Base-by-base conservation (phyloP, 1,140 invertebrate species). In the Muscidifurax raptorellus region DNA sequence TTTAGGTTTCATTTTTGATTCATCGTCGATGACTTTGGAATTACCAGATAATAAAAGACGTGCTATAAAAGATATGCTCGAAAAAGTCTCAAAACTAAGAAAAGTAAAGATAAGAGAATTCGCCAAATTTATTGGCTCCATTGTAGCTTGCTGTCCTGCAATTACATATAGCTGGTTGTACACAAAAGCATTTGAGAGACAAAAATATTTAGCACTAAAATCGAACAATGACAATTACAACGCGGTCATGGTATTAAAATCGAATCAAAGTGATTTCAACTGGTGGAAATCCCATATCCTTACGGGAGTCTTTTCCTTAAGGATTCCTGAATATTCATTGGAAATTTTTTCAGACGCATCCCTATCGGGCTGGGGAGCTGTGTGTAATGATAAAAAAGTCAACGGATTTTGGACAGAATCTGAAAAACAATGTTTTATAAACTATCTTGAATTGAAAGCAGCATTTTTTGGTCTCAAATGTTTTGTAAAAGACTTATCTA, bases 1-100 rank as follows among this genome's bases (percentile, higher is more conserved):
- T 87, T 72, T 89, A 30, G 88, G 87, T 2, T 88, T 90, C 80
- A 72, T 89, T 28, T 90, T 87, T 77, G 86, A 90, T 80, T 84
- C 86, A 22, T 64, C 84, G 69, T 69, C 83, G 25, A 88, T 87
- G 83, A 47, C 47, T 2, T 28, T 77, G 10, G n/a, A 82, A 52
- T 22, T 82, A 85, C 72, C 86, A 9, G 18, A 80, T 44, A 77
- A 84, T 64, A 88, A 88, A 47, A 67, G 40, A 74, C 13, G 47
- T 22, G 32, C 6, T n/a, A 77, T 64, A 30, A 86, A 83, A 69
- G 66, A 18, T 18, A 47, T 47, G 44, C 12, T 47, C 12, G 15
- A 47, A 47, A 18, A 47, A 18, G 12, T 47, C 4, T 13, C 12
- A 0, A 47, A 47, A 47, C 2, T 47, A 47, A 47, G 30, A 75